Conservation (phyloP, 2,797 vertebrate genomes). For the Fundulus diaphanus region DNA sequence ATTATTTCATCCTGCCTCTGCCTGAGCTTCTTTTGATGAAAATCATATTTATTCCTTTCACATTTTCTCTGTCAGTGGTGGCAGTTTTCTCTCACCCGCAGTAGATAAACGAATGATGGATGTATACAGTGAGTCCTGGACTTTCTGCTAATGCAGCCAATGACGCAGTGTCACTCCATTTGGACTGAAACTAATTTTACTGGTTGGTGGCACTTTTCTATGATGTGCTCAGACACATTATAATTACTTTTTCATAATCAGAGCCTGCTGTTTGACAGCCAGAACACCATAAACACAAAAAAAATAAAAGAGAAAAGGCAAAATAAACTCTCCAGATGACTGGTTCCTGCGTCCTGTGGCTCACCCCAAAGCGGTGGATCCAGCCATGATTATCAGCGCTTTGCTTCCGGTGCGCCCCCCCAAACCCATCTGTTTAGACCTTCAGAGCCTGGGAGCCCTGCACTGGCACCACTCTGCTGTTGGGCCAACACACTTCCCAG, state of each 20-base stretch:
- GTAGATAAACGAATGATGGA: constrained; percentile 29
- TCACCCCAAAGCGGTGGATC: constrained; percentile 39
- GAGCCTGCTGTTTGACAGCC: constrained; percentile 40
- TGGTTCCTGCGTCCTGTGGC: constrained; percentile 3
- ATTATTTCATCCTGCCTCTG: constrained; percentile 23
- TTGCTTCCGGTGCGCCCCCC: constrained; percentile 55
- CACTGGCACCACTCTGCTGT: constrained; percentile 12
- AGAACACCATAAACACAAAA: constrained; percentile 25
- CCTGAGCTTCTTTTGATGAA: constrained; percentile 13
- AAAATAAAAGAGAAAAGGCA: not conserved
- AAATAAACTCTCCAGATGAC: not conserved
- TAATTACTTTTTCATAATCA: constrained; percentile 54
- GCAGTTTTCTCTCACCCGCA: not conserved
- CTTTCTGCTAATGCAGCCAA: constrained; percentile 13
- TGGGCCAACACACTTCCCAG: constrained; percentile 37
- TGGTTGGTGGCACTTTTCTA: constrained; percentile 33
- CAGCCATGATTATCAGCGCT: constrained; percentile 68
- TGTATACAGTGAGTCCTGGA: constrained; percentile 20
- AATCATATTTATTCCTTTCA: constrained; percentile 20
- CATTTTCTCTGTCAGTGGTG: constrained; percentile 13
- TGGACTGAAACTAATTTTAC: constrained; percentile 27
- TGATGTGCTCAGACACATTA: constrained; percentile 47
- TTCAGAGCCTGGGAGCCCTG: constrained; percentile 35
- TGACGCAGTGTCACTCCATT: constrained; percentile 23
- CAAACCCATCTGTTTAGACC: constrained; percentile 74